Conservation (phyloP, 2,797 vertebrate genomes). For the Coccyzus lansbergi region DNA sequence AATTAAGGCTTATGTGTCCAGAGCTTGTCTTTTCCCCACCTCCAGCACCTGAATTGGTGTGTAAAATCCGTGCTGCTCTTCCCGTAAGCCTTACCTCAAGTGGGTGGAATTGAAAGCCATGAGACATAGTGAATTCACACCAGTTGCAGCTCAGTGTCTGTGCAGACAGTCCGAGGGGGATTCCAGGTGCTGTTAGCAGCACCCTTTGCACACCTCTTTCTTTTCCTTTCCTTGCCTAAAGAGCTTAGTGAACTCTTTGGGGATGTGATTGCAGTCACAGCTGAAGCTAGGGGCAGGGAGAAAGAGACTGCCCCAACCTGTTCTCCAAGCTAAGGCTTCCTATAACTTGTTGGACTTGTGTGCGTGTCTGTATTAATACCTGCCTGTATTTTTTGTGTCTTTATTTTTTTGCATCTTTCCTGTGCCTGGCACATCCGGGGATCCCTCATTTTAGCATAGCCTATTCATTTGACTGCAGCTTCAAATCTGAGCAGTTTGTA, state of each 20-base stretch:
- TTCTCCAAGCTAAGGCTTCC: constrained; percentile 58
- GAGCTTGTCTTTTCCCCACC: not conserved
- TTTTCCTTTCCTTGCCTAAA: not conserved
- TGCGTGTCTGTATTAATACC: constrained; percentile 61
- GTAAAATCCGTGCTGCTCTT: not conserved
- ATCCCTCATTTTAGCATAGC: constrained; percentile 52
- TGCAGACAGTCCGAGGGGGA: not conserved
- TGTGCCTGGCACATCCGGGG: constrained; percentile 49
- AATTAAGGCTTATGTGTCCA: constrained; percentile 27
- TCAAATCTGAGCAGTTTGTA: constrained; percentile 56
- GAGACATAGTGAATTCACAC: not conserved
- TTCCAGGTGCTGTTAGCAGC: constrained; percentile 60
- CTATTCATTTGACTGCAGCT: constrained; percentile 56
- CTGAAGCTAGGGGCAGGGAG: constrained; percentile 39
- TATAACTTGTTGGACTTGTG: constrained; percentile 66
- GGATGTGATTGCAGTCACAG: constrained; percentile 27
- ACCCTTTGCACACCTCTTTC: constrained; percentile 32
- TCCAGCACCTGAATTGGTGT: not conserved
- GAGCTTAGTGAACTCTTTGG: not conserved
- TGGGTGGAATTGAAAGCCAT: not conserved
- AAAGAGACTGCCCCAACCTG: constrained; percentile 17
- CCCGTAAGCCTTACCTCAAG: not conserved
- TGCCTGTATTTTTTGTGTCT: constrained; percentile 57
- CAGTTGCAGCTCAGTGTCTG: not conserved
- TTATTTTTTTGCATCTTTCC: constrained; percentile 18